Evolutionary conservation across 1,140 invertebrate species (phyloP).

Genomic region (Halictus rubicundus): DNA sequence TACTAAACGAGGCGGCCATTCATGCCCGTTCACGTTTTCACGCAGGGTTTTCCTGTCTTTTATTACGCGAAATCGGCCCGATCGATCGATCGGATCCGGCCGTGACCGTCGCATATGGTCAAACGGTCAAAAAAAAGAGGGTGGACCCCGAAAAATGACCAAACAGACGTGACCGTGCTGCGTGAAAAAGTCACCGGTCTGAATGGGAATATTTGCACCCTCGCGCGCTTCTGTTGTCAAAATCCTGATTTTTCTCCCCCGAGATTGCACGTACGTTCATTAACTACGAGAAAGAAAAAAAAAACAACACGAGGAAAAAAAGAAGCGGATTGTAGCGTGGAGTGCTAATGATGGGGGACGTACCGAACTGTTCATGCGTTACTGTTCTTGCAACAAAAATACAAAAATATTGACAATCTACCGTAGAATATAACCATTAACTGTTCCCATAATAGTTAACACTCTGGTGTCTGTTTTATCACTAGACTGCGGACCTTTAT

Average conservation of each 20-base stretch:
- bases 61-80: conserved; percentile 65
- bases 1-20: conserved; percentile 53
- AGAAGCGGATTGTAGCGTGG: too few relatives aligned
- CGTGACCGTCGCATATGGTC: conserved; percentile 76
- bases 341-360: conserved; percentile 6
- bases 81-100: conserved; percentile 24
- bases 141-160: conserved; percentile 73
- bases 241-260: conserved; percentile 29
- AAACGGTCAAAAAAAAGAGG: conserved; percentile 79
- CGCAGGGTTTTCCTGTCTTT: conserved; percentile 56
- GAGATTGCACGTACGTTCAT: conserved; percentile 14
- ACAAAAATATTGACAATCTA: not conserved
- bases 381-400: not conserved
- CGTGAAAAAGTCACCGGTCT: conserved; percentile 50
- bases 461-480: too few relatives aligned
- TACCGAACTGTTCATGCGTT: not conserved
- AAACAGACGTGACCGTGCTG: conserved; percentile 65
- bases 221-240: conserved; percentile 28
- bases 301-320: not conserved
- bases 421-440: too few relatives aligned
- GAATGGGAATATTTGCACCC: conserved; percentile 45
- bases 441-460: too few relatives aligned
- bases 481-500: too few relatives aligned
- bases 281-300: conserved; percentile 8
- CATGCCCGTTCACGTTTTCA: conserved; percentile 45